A percentile compares a stretch with the other conserved stretches of the same genome.
Evolutionary conservation across 2,797 vertebrate genomes (phyloP).

Genomic region (Lycodopsis pacificus): DNA sequence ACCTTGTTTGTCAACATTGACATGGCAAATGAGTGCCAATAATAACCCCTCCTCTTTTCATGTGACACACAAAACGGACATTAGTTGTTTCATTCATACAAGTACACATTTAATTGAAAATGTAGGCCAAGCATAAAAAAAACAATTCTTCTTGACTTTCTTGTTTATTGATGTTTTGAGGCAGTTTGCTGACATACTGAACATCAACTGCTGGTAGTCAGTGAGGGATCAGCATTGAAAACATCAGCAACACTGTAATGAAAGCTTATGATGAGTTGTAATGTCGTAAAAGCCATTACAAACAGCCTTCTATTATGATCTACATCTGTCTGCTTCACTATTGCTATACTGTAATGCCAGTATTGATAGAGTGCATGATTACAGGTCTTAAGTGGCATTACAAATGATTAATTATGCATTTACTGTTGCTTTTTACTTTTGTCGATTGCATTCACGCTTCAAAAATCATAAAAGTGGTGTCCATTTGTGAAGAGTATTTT

Average conservation of each 20-base stretch:
- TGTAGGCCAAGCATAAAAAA: background rate
- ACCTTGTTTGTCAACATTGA: slow-evolving; percentile 1
- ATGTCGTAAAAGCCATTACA: background rate
- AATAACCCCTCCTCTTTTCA: background rate
- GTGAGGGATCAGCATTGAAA: slow-evolving; percentile 13
- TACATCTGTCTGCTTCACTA: slow-evolving; percentile 1
- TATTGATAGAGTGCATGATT: slow-evolving; percentile 15
- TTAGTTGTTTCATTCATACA: background rate
- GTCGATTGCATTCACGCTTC: too few species aligned
- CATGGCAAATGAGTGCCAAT: background rate
- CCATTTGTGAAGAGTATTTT: too few species aligned
- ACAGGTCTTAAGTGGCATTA: background rate
- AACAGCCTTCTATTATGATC: background rate
- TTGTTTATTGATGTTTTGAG: background rate
- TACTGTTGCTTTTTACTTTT: background rate
- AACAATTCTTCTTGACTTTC: background rate
- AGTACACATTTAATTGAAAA: background rate
- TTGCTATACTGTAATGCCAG: background rate
- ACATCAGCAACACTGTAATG: background rate
- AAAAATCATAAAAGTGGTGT: too few species aligned
- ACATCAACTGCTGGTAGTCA: background rate
- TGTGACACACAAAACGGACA: background rate
- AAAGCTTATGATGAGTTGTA: slow-evolving; percentile 10
- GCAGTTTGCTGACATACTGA: background rate
- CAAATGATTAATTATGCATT: slow-evolving; percentile 29